Conservation (phyloP, 1,140 invertebrate genomes). For the Drosophila biarmipes region DNA sequence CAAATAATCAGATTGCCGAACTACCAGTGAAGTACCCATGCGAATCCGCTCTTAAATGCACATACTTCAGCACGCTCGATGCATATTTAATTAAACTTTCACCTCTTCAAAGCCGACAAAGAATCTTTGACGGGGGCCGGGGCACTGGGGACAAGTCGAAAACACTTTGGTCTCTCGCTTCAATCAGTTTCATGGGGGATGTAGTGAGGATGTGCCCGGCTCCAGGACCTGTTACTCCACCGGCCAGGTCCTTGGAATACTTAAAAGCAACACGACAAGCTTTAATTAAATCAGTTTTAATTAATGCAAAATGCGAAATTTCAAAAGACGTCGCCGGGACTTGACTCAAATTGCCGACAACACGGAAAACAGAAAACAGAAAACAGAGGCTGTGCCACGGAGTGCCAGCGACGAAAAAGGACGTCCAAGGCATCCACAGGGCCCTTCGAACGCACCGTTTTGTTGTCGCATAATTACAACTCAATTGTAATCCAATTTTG, state of each 20-base stretch:
- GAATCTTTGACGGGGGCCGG: constrained; percentile 23
- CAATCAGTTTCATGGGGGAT: constrained; percentile 18
- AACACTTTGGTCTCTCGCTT: constrained; percentile 51
- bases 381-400: neutral
- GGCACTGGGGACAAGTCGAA: constrained; percentile 36
- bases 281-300: constrained; percentile 82
- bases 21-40: neutral
- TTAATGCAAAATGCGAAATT: constrained; percentile 80
- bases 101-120: constrained; percentile 47
- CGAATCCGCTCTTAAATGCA: constrained; percentile 1
- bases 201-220: neutral
- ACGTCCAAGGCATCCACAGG: neutral
- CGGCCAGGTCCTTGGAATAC: constrained; percentile 29
- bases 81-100: constrained; percentile 80
- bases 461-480: constrained; percentile 82
- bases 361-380: constrained; percentile 48
- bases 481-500: constrained; percentile 82
- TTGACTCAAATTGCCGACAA: constrained; percentile 21
- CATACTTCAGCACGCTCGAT: constrained; percentile 40
- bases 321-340: constrained; percentile 66
- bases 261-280: constrained; percentile 74
- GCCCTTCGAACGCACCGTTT: constrained; percentile 38
- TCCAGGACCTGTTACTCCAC: constrained; percentile 13
- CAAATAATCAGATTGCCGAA: constrained; percentile 1
- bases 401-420: neutral